Base-by-base conservation (phyloP, 1,140 invertebrate species). In the Habropoda laboriosa region DNA sequence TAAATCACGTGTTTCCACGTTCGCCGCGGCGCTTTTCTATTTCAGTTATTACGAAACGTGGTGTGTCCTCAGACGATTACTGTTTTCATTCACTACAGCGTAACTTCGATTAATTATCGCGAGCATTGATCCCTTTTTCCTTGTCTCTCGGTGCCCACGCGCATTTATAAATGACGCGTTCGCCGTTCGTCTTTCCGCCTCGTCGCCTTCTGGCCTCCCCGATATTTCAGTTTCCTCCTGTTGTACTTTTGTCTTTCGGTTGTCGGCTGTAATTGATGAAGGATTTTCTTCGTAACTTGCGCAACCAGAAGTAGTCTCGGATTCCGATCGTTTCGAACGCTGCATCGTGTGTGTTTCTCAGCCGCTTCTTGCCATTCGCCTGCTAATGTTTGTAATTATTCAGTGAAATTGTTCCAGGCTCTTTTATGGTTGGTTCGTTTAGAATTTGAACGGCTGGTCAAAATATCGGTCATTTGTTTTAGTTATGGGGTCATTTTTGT, bases 111-210 rank as follows among this genome's bases (percentile, higher is more conserved):
- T 57, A 67, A 67, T 76, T 57, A 45, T 55, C 67, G n/a, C 24
- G 53, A 45, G 32, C 60, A 38, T 38, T 32, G 67, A 53, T 79
- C 81, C 72, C 40, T 71, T 63, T 82, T 78, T n/a, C 30, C 45
- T n/a, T 4, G 21, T 40, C n/a, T n/a, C n/a, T n/a, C 64, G 5
- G 21, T 38, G 8, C 40, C 61, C 27, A 73, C 71, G 53, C 47
- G 47, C n/a, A n/a, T 72, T 51, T 47, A 77, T 81, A 85, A 85
- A 85, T 85, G 68, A 63, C 51, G 77, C 42, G 27, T 47, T 47
- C 35, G 8, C 21, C 42, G 30, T 8, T 51, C 63, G 42, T 45
- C 35, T 47, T 49, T 16, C 7, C 42, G 2, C 21, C 12, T 18
- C 27, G 30, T 27, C n/a, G n/a, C 51, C 30, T 27, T 27, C 30